Base-by-base conservation (phyloP, 2,888 invertebrate genomes). In the Andrena trimmerana region DNA sequence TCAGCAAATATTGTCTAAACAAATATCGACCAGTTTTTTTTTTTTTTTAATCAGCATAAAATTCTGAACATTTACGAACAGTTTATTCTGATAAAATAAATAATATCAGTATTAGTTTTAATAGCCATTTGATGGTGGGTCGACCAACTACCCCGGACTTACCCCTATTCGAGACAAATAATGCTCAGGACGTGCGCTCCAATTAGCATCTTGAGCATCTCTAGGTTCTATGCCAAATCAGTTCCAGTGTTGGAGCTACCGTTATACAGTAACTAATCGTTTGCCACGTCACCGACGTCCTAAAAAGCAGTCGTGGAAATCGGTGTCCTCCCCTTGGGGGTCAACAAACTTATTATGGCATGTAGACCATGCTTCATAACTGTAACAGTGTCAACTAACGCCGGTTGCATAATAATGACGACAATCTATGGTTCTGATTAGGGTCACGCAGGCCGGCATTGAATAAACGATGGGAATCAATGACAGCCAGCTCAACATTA, bases 351-450 rank as follows among this genome's bases (percentile, higher is more conserved):
- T 60, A 66, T 82, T 68, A 70, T 65, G 29, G 48, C 77, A 42
- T 62, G 70, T 65, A 54, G 70, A 74, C 50, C 54, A 52, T 65
- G 16, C 65, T 63, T 83, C 68, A 71, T 75, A 78, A 82, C 74
- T 48, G 68, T 82, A 78, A 83, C 66, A 83, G 69, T 83, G 74
- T 60, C 72, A 75, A 73, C 71, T 66, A 77, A 76, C 84, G 70
- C 76, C 33, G 50, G 57, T 79, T 76, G 83, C 79, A 84, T 86
- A 84, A 76, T 83, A 86, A 85, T 62, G 72, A 83, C 62, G 80
- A 78, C 79, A 84, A 88, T 83, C 84, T 81, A 83, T 78, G 84
- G 76, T 81, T 62, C 66, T 73, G 84, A 84, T 83, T 84, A 66
- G 66, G 83, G 83, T 79, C 84, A 70, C 57, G 20, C 54, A 52